These are phyloP conservation scores for Tetropium fuscum DNA, from an alignment of 2,888 invertebrate genomes.

Conservation along the genomic window DNA sequence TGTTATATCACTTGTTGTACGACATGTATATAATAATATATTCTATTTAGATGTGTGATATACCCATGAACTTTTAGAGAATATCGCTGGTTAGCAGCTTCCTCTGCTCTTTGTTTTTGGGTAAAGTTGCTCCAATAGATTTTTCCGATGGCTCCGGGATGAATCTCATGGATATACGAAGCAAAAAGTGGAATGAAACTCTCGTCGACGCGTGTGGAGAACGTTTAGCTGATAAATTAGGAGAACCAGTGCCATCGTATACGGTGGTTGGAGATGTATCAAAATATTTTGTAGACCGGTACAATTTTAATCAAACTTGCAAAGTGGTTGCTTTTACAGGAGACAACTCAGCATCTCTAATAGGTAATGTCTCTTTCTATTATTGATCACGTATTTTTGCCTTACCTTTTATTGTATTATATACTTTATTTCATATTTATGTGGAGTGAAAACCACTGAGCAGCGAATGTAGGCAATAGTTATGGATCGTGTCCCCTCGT, in stretches of 20 bases:
- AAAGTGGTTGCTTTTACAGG: slow-evolving; percentile 92
- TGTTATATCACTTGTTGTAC: too few relatives aligned
- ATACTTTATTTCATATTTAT: too few relatives aligned
- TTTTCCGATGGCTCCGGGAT: slow-evolving; percentile 95
- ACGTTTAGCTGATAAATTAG: slow-evolving; percentile 79
- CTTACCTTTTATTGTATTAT: too few relatives aligned
- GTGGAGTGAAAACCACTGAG: too few relatives aligned
- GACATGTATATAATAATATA: too few relatives aligned
- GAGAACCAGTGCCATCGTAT: slow-evolving; percentile 78
- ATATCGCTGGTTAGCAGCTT: slow-evolving; percentile 96
- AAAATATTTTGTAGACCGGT: slow-evolving; percentile 86
- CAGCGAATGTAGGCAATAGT: too few relatives aligned
- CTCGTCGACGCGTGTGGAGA: slow-evolving; percentile 85
- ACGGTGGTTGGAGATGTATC: slow-evolving; percentile 80
- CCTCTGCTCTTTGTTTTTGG: slow-evolving; percentile 87
- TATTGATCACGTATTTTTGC: too few relatives aligned
- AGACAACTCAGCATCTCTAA: slow-evolving; percentile 91
- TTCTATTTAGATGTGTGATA: too few relatives aligned
- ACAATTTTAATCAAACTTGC: slow-evolving; percentile 85
- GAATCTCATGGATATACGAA: slow-evolving; percentile 90
- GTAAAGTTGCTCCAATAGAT: slow-evolving; percentile 91
- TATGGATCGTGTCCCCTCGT: too few relatives aligned
- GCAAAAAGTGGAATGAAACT: slow-evolving; percentile 80
- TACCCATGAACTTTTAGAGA: too few relatives aligned
- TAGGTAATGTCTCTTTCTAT: too few relatives aligned